A percentile compares a stretch with the other conserved stretches of the same genome.
Conservation (phyloP, 2,113 vertebrate genomes). For the Rhabdomys dilectus region DNA sequence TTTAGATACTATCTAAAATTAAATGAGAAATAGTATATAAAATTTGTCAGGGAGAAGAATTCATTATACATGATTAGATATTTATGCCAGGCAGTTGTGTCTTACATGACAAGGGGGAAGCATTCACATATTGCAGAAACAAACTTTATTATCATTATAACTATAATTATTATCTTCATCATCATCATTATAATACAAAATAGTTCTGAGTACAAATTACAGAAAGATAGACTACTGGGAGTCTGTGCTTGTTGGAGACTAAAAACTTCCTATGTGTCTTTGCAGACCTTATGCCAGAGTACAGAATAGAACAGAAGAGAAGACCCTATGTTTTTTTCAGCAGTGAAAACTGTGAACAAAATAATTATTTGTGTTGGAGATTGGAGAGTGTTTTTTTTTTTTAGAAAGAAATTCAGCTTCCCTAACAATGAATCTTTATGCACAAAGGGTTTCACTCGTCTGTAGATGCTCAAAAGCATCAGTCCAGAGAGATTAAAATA, state of each 20-base stretch:
- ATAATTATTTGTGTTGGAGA: slow-evolving; percentile 73
- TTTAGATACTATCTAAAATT: slow-evolving; percentile 75
- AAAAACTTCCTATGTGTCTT: slow-evolving; percentile 24
- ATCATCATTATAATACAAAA: slow-evolving; percentile 35
- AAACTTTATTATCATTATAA: background rate
- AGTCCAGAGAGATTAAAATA: slow-evolving; percentile 53
- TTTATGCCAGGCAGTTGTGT: slow-evolving; percentile 59
- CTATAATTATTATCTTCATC: background rate
- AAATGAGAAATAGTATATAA: slow-evolving; percentile 69
- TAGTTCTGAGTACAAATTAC: background rate
- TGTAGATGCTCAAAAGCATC: slow-evolving; percentile 17
- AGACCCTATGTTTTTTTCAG: background rate
- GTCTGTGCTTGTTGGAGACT: background rate
- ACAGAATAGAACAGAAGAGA: background rate
- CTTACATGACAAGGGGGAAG: background rate
- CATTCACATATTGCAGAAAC: slow-evolving; percentile 15
- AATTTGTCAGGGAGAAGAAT: slow-evolving; percentile 46
- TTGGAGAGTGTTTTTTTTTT: slow-evolving; percentile 32
- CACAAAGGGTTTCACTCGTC: slow-evolving; percentile 47
- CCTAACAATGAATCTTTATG: slow-evolving; percentile 1
- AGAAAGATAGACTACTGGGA: background rate
- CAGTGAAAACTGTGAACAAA: slow-evolving; percentile 63
- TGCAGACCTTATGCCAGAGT: background rate
- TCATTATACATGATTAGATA: slow-evolving; percentile 64
- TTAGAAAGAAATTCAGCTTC: slow-evolving; percentile 43